Conservation (phyloP, 2,113 vertebrate species). For the Nothobranchius furzeri region DNA sequence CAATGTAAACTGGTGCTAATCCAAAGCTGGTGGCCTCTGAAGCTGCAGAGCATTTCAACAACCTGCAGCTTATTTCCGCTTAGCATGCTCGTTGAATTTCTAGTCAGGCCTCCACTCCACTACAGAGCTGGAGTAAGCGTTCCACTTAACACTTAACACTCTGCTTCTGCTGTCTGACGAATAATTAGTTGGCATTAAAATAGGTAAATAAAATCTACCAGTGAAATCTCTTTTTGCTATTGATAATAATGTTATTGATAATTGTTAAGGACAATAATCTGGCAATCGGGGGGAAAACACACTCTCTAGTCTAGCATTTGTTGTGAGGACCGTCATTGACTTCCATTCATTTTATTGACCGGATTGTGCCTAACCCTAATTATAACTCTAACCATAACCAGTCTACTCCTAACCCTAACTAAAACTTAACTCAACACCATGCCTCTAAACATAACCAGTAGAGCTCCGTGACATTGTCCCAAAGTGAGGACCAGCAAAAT, state of each 20-base stretch:
- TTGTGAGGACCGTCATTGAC: too few species aligned
- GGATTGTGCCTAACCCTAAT: too few species aligned
- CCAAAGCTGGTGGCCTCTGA: background rate
- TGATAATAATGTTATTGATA: background rate
- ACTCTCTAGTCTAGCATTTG: too few species aligned
- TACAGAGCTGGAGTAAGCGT: slow-evolving; percentile 12
- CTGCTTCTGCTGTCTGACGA: background rate
- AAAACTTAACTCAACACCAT: too few species aligned
- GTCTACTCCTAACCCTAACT: too few species aligned
- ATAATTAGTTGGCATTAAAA: slow-evolving; percentile 12
- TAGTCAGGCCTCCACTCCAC: slow-evolving; percentile 6
- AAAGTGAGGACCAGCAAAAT: too few species aligned
- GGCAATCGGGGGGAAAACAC: too few species aligned
- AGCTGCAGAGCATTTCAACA: background rate
- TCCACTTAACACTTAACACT: slow-evolving; percentile 4
- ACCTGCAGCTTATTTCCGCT: slow-evolving; percentile 14
- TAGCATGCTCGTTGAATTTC: slow-evolving; percentile 7
- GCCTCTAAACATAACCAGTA: too few species aligned
- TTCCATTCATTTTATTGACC: too few species aligned
- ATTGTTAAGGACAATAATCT: background rate
- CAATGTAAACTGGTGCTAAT: slow-evolving; percentile 1
- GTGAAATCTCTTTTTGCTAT: background rate
- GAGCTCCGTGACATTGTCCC: too few species aligned
- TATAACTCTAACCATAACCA: too few species aligned
- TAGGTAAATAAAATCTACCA: background rate